Conservation (phyloP, 2,797 vertebrate genomes). For the Falco concolor region DNA sequence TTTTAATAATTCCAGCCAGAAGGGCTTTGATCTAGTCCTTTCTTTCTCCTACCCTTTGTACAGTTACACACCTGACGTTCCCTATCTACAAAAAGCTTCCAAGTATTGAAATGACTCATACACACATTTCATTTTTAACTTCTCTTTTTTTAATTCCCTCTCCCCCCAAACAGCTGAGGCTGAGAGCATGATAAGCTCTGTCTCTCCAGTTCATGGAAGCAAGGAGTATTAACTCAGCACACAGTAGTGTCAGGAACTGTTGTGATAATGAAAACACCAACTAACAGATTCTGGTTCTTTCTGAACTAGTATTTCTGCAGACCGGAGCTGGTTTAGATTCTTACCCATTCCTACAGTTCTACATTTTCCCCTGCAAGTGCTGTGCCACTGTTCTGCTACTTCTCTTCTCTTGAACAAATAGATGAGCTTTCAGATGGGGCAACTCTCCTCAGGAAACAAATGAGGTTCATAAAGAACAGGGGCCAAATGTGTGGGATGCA, state of each 20-base stretch:
- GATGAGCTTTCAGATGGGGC: neutral
- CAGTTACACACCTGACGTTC: neutral
- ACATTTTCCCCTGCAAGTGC: neutral
- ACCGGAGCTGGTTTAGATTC: neutral
- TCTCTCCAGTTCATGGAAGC: neutral
- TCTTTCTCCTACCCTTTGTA: neutral
- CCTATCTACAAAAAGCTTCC: neutral
- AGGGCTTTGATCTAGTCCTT: neutral
- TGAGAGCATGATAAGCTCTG: neutral
- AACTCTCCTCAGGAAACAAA: neutral
- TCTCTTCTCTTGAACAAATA: neutral
- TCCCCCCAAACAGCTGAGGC: neutral
- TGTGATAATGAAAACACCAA: neutral
- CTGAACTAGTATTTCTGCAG: neutral
- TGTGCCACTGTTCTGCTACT: neutral
- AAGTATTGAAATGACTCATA: neutral
- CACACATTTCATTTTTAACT: neutral
- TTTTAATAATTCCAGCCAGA: neutral
- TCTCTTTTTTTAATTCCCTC: neutral
- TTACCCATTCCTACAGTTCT: neutral
- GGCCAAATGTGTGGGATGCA: neutral
- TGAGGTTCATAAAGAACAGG: neutral
- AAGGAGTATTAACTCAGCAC: neutral
- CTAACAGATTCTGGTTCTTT: neutral
- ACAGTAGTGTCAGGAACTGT: neutral